phyloP scores from a whole-genome alignment of 1,140 invertebrate species.

The Drosophila sucinea region DNA sequence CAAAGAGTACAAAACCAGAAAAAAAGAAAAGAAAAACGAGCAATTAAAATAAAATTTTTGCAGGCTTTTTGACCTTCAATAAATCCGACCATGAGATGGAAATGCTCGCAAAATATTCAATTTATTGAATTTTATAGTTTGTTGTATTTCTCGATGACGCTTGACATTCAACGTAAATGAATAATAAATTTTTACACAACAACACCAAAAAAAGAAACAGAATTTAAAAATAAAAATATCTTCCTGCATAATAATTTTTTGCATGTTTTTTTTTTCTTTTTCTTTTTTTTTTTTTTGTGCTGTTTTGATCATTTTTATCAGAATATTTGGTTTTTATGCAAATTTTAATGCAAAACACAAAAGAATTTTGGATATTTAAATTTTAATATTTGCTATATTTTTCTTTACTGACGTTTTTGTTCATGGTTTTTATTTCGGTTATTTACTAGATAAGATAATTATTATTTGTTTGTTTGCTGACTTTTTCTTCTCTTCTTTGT shows the following conservation, averaged over 20 bases:
- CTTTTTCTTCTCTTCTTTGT: background rate
- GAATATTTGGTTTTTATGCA: slow-evolving; percentile 42
- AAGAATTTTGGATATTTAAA: slow-evolving; percentile 54
- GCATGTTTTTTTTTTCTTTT: background rate
- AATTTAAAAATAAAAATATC: slow-evolving; percentile 13
- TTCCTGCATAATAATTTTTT: slow-evolving; percentile 37
- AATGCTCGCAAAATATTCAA: slow-evolving; percentile 6
- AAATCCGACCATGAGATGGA: slow-evolving; percentile 12
- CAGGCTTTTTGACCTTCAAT: slow-evolving; percentile 11
- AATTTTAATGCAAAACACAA: slow-evolving; percentile 41
- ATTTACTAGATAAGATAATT: slow-evolving; percentile 12
- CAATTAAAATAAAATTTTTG: slow-evolving; percentile 13
- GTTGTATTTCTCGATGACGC: slow-evolving; percentile 9
- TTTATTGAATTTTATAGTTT: background rate
- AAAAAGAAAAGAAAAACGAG: background rate
- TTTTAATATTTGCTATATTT: slow-evolving; percentile 31
- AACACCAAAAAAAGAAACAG: background rate
- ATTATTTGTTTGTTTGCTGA: background rate
- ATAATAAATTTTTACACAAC: slow-evolving; percentile 5
- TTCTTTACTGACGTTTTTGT: slow-evolving; percentile 28
- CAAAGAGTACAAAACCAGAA: background rate
- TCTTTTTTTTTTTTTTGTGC: background rate
- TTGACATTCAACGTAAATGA: slow-evolving; percentile 20
- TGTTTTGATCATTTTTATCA: slow-evolving; percentile 17
- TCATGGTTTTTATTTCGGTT: slow-evolving; percentile 32